A percentile compares a stretch with the other conserved stretches of the same genome.
phyloP scores from a whole-genome alignment of 1,140 invertebrate genomes.

The Idris sp. region DNA sequence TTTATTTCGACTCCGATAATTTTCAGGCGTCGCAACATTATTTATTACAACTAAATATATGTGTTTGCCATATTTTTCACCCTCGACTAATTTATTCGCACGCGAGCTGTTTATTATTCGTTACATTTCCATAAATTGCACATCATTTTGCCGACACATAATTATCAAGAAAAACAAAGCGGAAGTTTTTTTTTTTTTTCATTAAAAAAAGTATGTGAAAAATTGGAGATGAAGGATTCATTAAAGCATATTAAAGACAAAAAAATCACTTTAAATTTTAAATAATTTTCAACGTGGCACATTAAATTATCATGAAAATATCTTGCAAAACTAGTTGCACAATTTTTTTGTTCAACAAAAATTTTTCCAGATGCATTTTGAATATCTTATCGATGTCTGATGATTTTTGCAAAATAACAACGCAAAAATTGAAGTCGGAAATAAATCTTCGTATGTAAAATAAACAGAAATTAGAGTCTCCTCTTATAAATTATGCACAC shows the following conservation, averaged over 20 bases:
- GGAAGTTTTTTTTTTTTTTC: too few relatives aligned
- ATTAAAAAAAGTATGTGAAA: too few relatives aligned
- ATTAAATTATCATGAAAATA: slow-evolving; percentile 37
- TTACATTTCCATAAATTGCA: slow-evolving; percentile 9
- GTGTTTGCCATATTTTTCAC: slow-evolving; percentile 42
- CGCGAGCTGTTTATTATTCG: slow-evolving; percentile 5
- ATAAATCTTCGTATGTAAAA: slow-evolving; percentile 49
- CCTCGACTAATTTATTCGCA: slow-evolving; percentile 11
- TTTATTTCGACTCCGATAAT: slow-evolving; percentile 39
- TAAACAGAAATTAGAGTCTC: slow-evolving; percentile 40
- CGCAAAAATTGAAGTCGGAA: slow-evolving; percentile 57
- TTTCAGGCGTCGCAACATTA: slow-evolving; percentile 27
- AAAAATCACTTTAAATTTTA: too few relatives aligned
- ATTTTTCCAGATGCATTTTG: too few relatives aligned
- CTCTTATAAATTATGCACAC: slow-evolving; percentile 43
- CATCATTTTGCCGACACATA: neutral
- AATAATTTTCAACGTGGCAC: slow-evolving; percentile 23
- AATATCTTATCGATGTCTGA: slow-evolving; percentile 44
- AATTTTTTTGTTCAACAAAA: slow-evolving; percentile 31
- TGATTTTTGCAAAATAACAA: slow-evolving; percentile 34
- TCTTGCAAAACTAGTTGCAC: slow-evolving; percentile 48
- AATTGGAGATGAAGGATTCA: slow-evolving; percentile 4
- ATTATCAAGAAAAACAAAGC: neutral
- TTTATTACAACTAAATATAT: slow-evolving; percentile 55
- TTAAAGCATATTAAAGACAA: slow-evolving; percentile 28